These are phyloP conservation scores for Leptoclinus maculatus DNA, from an alignment of 2,797 vertebrate genomes.

Conservation along the genomic window DNA sequence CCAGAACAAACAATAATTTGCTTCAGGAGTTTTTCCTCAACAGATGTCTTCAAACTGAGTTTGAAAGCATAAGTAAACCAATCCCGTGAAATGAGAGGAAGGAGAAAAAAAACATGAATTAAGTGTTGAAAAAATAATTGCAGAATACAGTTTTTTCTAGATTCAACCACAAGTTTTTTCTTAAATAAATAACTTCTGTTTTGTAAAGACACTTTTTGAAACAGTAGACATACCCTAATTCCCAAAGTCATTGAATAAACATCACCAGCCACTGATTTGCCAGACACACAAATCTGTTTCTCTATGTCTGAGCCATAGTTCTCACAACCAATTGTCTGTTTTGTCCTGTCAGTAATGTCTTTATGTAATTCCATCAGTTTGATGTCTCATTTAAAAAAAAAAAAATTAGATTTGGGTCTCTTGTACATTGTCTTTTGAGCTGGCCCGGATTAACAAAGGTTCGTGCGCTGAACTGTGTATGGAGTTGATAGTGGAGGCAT, in stretches of 20 bases:
- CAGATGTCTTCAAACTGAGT: conserved; percentile 85
- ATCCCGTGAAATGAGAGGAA: conserved; percentile 78
- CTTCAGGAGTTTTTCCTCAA: conserved; percentile 54
- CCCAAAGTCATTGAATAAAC: conserved; percentile 94
- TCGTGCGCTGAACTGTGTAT: conserved; percentile 99
- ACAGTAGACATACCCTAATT: conserved; percentile 98
- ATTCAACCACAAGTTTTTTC: conserved; percentile 98
- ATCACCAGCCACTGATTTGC: conserved; percentile 81
- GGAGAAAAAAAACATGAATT: conserved; percentile 78
- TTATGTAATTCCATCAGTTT: conserved; percentile 77
- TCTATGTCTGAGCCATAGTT: conserved; percentile 63
- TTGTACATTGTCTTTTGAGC: conserved; percentile 99
- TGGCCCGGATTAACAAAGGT: conserved; percentile 99
- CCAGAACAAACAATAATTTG: conserved; percentile 48
- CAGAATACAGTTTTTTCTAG: conserved; percentile 95
- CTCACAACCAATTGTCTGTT: conserved; percentile 67
- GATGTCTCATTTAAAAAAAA: conserved; percentile 79
- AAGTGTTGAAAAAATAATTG: conserved; percentile 93
- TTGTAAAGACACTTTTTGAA: conserved; percentile 99
- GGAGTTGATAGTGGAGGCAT: conserved; percentile 99
- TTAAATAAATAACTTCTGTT: conserved; percentile 99
- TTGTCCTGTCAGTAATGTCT: conserved; percentile 72
- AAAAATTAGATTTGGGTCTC: conserved; percentile 97
- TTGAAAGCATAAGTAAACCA: conserved; percentile 90
- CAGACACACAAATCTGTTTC: conserved; percentile 65